Base-by-base conservation (phyloP, 1,140 invertebrate species). In the Dreissena rostriformis region DNA sequence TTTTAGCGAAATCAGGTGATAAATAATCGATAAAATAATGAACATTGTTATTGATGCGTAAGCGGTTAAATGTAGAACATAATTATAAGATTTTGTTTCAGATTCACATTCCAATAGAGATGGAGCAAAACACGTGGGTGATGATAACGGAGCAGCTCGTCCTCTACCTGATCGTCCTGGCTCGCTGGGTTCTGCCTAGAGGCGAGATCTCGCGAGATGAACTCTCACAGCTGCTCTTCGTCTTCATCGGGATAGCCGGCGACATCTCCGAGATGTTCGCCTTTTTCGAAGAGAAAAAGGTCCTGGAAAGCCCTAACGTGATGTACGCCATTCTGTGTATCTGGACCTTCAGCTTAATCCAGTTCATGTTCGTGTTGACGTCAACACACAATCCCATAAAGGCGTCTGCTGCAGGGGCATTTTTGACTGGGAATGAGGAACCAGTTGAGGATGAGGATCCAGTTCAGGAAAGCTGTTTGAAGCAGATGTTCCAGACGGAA, bases 231-330 rank as follows among this genome's bases (percentile, higher is more conserved):
- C 93, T 99, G n/a, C 93, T 99, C 0, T 94, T 98, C 10, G 97
- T 95, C 65, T 95, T 95, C 89, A 95, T 95, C 82, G 95, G 95
- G 63, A 98, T 97, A 4, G 97, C 97, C 0, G 97, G 97, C 0
- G 98, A 99, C 91, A 98, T 99, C 74, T 98, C 98, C 65, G 98
- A 99, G 92, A 97, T 98, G 91, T 98, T 98, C 92, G 97, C 98
- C 90, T 97, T 97, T 0, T 98, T 98, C 93, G 94, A 91, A 17
- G 91, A 92, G 68, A 67, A 87, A 26, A 12, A 57, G 24, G 91
- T 93, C 10, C 67, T 88, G 0, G 61, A 82, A 22, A 88, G 84
- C 76, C 66, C 83, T n/a, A n/a, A 61, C 8, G 55, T 92, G 14
- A 87, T 84, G 5, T 89, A 88, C 52, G 67, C 82, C 6, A 86